Evolutionary conservation across 2,797 vertebrate genomes (phyloP).

Genomic region (Coranthus polyacanthus): DNA sequence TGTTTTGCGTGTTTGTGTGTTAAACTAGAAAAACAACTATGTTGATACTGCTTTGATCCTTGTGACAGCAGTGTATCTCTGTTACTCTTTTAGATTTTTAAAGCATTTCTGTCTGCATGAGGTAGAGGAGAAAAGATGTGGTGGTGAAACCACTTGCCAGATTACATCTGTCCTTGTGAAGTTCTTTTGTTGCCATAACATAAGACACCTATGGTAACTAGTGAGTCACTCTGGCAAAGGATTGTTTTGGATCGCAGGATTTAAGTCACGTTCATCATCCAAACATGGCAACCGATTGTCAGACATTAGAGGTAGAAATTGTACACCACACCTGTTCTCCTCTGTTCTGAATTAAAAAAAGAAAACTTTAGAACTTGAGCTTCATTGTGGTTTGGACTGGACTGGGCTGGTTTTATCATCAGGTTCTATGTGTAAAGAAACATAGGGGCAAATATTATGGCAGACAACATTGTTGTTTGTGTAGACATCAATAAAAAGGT

Average conservation of each 20-base stretch:
- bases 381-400: too few relatives aligned
- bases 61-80: background rate
- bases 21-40: background rate
- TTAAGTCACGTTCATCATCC: constrained; percentile 7
- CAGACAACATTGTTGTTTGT: background rate
- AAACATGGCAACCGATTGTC: background rate
- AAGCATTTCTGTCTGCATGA: background rate
- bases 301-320: too few relatives aligned
- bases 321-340: too few relatives aligned
- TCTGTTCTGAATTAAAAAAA: too few relatives aligned
- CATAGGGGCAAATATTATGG: background rate
- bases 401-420: too few relatives aligned
- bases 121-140: background rate
- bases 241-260: constrained; percentile 11
- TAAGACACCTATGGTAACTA: constrained; percentile 3
- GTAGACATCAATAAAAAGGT: background rate
- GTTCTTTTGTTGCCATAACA: constrained; percentile 49
- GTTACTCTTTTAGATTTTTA: background rate
- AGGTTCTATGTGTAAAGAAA: too few relatives aligned
- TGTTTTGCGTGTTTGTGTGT: background rate
- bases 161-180: background rate
- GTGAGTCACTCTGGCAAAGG: constrained; percentile 22
- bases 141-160: background rate
- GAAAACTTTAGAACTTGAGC: too few relatives aligned
- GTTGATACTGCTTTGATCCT: background rate